Evolutionary conservation across 2,797 vertebrate species (phyloP).

Genomic region (Orientallactaga sibirica): DNA sequence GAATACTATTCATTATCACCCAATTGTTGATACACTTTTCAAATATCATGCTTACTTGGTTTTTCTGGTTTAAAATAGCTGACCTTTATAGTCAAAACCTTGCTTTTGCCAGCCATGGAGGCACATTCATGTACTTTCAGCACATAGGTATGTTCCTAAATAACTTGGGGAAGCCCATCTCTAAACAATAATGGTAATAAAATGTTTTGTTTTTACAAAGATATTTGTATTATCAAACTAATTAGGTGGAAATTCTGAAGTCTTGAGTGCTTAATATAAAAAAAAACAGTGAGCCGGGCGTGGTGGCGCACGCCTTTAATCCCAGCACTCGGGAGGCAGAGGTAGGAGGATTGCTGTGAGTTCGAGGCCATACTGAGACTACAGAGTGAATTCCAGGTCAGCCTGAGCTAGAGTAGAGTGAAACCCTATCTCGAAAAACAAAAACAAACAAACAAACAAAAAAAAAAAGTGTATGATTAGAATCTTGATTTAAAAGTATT

Average conservation of each 20-base stretch:
- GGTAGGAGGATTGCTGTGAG: too few species aligned
- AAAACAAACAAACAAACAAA: too few species aligned
- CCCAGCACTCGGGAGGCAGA: too few species aligned
- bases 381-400: too few species aligned
- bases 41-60: neutral
- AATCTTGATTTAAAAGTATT: neutral
- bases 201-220: neutral
- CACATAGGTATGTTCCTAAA: neutral
- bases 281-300: neutral
- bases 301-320: too few species aligned
- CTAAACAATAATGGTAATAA: neutral
- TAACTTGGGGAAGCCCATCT: neutral
- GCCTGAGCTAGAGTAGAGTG: too few species aligned
- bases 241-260: constrained; percentile 30
- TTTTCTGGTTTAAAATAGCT: neutral
- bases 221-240: neutral
- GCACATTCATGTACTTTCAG: neutral
- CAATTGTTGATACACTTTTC: neutral
- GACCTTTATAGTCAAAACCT: constrained; percentile 2
- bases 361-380: too few species aligned
- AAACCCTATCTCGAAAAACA: too few species aligned
- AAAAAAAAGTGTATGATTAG: neutral
- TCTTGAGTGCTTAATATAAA: neutral
- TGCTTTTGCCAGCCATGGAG: neutral
- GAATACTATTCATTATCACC: neutral